Evolutionary conservation across 1,140 invertebrate species (phyloP).

Genomic region (Thrips palmi): DNA sequence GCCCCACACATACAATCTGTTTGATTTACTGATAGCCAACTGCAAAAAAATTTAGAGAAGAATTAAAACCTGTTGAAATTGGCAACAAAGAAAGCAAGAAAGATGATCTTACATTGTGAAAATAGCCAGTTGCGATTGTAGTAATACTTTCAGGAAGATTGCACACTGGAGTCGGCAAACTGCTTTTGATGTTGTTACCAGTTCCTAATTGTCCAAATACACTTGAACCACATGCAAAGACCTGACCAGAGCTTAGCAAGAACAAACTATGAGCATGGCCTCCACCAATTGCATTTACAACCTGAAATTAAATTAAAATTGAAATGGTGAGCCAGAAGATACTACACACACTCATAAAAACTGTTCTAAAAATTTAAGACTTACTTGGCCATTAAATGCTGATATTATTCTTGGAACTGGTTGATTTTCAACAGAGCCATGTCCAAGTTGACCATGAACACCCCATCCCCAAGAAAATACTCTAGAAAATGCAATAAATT

Average conservation of each 20-base stretch:
- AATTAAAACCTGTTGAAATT: conserved; percentile 7
- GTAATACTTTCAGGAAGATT: conserved; percentile 35
- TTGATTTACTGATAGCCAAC: conserved; percentile 46
- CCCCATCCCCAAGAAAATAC: conserved; percentile 62
- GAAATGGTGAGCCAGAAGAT: not conserved
- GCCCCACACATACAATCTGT: conserved; percentile 58
- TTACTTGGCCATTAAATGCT: conserved; percentile 27
- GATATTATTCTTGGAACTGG: conserved; percentile 37
- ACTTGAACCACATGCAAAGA: conserved; percentile 60
- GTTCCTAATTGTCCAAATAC: conserved; percentile 59
- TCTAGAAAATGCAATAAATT: conserved; percentile 15
- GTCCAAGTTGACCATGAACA: conserved; percentile 66
- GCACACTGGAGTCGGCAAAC: conserved; percentile 34
- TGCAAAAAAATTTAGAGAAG: conserved; percentile 22
- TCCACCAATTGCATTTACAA: conserved; percentile 34
- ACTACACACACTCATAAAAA: not conserved
- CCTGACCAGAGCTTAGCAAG: conserved; percentile 38
- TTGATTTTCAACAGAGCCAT: conserved; percentile 45
- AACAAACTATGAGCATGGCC: conserved; percentile 60
- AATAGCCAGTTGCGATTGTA: conserved; percentile 54
- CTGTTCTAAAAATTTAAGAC: conserved; percentile 10
- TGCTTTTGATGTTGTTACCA: conserved; percentile 38
- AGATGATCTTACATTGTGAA: conserved; percentile 52
- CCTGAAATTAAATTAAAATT: conserved; percentile 16
- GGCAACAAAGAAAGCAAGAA: conserved; percentile 7